Evolutionary conservation across 2,797 vertebrate species (phyloP).

Genomic region (Danio choprae): DNA sequence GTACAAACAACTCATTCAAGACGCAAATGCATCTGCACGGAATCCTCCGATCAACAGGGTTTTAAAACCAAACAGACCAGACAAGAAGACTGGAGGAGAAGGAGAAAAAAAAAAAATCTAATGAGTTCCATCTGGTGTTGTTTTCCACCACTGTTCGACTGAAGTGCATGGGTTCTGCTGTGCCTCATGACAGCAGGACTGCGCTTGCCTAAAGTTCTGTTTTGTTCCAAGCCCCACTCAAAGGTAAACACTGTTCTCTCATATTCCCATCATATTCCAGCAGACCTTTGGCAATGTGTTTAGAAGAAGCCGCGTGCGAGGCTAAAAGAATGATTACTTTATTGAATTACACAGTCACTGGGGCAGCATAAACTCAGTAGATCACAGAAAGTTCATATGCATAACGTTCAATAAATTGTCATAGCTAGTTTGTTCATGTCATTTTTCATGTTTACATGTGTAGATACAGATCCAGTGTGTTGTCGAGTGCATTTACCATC

Average conservation of each 20-base stretch:
- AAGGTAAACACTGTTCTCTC: conserved; percentile 41
- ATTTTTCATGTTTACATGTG: neutral
- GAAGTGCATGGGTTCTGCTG: conserved; percentile 21
- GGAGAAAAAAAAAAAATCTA: conserved; percentile 42
- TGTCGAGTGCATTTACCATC: neutral
- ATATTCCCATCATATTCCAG: conserved; percentile 11
- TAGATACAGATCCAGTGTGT: too few species aligned
- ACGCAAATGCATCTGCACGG: conserved; percentile 10
- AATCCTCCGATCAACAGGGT: conserved; percentile 46
- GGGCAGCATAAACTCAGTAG: neutral
- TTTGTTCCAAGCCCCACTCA: conserved; percentile 31
- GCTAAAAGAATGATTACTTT: neutral
- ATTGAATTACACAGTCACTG: neutral
- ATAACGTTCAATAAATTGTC: neutral
- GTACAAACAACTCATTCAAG: neutral
- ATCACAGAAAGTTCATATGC: neutral
- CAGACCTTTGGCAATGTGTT: conserved; percentile 1
- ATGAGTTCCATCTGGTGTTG: conserved; percentile 66
- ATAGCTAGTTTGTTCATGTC: neutral
- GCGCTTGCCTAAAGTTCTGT: conserved; percentile 16
- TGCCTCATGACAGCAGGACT: conserved; percentile 27
- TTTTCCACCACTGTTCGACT: conserved; percentile 45
- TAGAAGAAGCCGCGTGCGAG: neutral
- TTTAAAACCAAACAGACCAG: conserved; percentile 51
- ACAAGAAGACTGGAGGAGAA: conserved; percentile 33